Conservation (phyloP, 92 coral and sea anemone genomes). For the Montipora capitata region DNA sequence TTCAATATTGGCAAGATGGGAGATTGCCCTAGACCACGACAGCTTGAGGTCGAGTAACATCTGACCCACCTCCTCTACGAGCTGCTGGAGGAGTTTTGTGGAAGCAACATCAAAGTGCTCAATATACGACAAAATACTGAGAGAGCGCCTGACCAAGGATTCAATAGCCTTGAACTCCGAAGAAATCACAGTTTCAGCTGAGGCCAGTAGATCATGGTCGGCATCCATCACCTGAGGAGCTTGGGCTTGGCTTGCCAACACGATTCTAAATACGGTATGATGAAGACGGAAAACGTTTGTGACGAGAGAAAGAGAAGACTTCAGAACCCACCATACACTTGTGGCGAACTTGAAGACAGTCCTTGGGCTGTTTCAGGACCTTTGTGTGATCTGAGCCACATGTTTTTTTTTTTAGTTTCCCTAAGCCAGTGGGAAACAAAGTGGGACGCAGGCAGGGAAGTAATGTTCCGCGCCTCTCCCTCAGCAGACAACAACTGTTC, state of each 20-base stretch:
- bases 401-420: neutral
- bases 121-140: constrained; percentile 6
- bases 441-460: constrained; percentile 5
- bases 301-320: no score
- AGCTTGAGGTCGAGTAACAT: constrained; percentile 46
- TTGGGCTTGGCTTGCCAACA: constrained; percentile 10
- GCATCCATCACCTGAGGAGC: neutral
- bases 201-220: neutral
- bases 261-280: constrained; percentile 6
- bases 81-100: constrained; percentile 4
- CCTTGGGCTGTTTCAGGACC: neutral
- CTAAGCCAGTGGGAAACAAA: no score
- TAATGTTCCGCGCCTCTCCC: neutral
- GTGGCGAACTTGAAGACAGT: neutral
- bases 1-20: no score
- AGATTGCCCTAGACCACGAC: neutral
- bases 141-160: no score
- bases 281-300: neutral
- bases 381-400: neutral
- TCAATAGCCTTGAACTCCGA: constrained; percentile 10
- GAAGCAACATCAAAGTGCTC: constrained; percentile 34
- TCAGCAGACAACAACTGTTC: constrained; percentile 12
- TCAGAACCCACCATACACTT: constrained; percentile 1
- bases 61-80: constrained; percentile 17
- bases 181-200: neutral